Conservation (phyloP, 2,888 invertebrate genomes). For the Harpalus rufipes region DNA sequence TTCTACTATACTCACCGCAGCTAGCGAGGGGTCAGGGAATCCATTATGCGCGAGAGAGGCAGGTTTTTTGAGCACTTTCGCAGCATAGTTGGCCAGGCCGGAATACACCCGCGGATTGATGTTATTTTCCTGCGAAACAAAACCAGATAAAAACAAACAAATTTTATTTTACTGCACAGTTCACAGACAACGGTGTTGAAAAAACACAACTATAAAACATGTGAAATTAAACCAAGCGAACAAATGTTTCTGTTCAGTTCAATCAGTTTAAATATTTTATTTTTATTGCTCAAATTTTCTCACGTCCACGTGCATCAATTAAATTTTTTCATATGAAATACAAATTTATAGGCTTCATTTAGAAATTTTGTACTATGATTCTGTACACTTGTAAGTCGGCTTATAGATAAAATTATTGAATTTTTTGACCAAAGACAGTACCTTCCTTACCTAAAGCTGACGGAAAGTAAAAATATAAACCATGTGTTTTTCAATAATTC, state of each 20-base stretch:
- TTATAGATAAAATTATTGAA: no score
- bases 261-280: slow-evolving; percentile 54
- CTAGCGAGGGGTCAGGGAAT: slow-evolving; percentile 60
- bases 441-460: no score
- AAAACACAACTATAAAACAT: slow-evolving; percentile 42
- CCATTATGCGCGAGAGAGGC: slow-evolving; percentile 67
- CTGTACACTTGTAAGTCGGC: no score
- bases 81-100: slow-evolving; percentile 73
- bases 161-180: slow-evolving; percentile 60
- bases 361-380: neutral
- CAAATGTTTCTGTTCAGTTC: slow-evolving; percentile 37
- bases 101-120: slow-evolving; percentile 72
- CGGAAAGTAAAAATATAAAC: no score
- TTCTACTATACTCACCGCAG: slow-evolving; percentile 64
- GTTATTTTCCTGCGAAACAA: slow-evolving; percentile 70
- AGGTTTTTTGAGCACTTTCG: slow-evolving; percentile 73
- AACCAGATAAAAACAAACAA: slow-evolving; percentile 62
- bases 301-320: neutral
- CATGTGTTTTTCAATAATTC: no score
- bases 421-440: no score
- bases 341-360: neutral
- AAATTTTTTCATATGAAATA: slow-evolving; percentile 9
- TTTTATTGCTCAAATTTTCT: slow-evolving; percentile 30
- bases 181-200: slow-evolving; percentile 45
- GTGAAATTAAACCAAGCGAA: slow-evolving; percentile 46